Base-by-base conservation (phyloP, 2,888 invertebrate genomes). In the Tricholauxania praeusta region DNA sequence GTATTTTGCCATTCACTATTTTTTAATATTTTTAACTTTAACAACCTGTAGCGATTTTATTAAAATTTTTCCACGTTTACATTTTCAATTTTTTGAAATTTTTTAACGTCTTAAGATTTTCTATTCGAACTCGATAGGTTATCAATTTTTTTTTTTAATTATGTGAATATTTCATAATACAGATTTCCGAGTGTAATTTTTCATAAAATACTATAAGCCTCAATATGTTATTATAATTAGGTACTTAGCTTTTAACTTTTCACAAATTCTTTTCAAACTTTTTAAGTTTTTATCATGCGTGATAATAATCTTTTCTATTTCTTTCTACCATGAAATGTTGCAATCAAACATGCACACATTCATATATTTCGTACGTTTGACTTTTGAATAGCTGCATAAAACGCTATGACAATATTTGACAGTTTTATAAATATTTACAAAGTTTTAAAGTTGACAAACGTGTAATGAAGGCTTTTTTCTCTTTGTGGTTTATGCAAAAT, bases 291-390 rank as follows among this genome's bases (percentile, higher is more conserved):
- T 57, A 10, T 3, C 32, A 47, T 52, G 52, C 52, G 17, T 66
- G 12, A 22, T 57, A 55, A 47, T n/a, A 15, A 22, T 14, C 51
- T 28, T 8, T 65, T 65, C 51, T 49, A 22, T 65, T 32, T 57
- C 39, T 17, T 4, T 32, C 39, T 10, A 53, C 63, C 39, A 22
- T 55, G 22, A 39, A 47, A 71, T 55, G 51, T 48, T 63, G 62
- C 47, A 55, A 39, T 39, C 39, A 39, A 39, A 39, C 39, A 4
- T 39, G 8, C 10, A 7, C 8, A 39, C 39, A 39, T 10, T 4
- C 4, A 28, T 28, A 28, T 8, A 39, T 39, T 39, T 10, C 39
- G 10, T 39, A 39, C 39, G 2, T 39, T 10, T 39, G 10, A 39
- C 10, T 39, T 39, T 39, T 39, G 10, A 39, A 39, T 39, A 39